These are phyloP conservation scores for Hedychridium roseum DNA, from an alignment of 2,888 invertebrate genomes.

Conservation along the genomic window DNA sequence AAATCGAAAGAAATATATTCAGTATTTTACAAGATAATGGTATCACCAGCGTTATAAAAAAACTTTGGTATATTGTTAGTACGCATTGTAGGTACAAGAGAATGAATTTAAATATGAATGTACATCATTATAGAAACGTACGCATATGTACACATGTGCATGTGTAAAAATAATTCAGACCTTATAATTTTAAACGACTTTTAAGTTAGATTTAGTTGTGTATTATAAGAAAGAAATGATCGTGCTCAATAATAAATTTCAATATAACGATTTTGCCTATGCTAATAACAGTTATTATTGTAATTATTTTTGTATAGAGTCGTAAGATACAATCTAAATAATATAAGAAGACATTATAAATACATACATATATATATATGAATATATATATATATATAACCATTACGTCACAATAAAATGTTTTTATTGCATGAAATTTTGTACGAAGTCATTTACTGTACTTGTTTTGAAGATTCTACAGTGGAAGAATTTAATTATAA, in stretches of 20 bases:
- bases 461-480: too few species aligned
- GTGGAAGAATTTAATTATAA: too few species aligned
- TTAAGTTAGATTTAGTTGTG: slow-evolving; percentile 51
- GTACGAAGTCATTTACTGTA: too few species aligned
- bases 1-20: slow-evolving; percentile 37
- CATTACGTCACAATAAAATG: background rate
- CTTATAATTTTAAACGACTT: slow-evolving; percentile 51
- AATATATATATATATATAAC: slow-evolving; percentile 5
- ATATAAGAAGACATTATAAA: slow-evolving; percentile 24
- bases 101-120: slow-evolving; percentile 43
- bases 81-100: slow-evolving; percentile 38
- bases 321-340: slow-evolving; percentile 26
- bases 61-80: slow-evolving; percentile 45
- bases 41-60: slow-evolving; percentile 39
- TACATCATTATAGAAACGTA: slow-evolving; percentile 24
- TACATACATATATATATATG: slow-evolving; percentile 11
- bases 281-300: slow-evolving; percentile 45
- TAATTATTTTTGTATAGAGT: slow-evolving; percentile 37
- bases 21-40: slow-evolving; percentile 53
- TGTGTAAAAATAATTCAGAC: slow-evolving; percentile 42
- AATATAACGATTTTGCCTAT: slow-evolving; percentile 58
- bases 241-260: slow-evolving; percentile 58
- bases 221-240: slow-evolving; percentile 48
- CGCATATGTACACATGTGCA: slow-evolving; percentile 40
- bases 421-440: background rate